Evolutionary conservation across 2,888 invertebrate species (phyloP), one percentile per base, ranked within the genome.

Genomic region (Lithophane ornitopus): DNA sequence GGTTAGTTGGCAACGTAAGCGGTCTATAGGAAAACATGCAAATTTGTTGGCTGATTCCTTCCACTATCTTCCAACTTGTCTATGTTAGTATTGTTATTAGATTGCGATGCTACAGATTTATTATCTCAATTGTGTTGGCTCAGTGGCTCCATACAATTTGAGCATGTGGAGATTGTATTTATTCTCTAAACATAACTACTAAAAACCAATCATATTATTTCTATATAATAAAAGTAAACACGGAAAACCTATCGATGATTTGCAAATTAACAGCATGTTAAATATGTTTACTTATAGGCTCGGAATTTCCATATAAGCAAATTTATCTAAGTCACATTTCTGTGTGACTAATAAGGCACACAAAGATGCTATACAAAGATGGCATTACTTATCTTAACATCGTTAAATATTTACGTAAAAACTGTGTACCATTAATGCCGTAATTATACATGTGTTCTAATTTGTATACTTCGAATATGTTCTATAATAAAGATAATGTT

Each of bases 11-110:
- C 87, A 88, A 77, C 74, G 77, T 68, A 67, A 79, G 71, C 77
- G 72, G 67, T 82, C 58, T 78, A 82, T 85, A 87, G 82, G 80
- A 84, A 83, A 84, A 89, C 82, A 89, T 87, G 87, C 80, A 86
- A 86, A 86, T 86, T 81, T 74, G 70, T 81, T 84, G 82, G 80
- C 81, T 70, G 76, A 85, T 84, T 82, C 82, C 82, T 85, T 83
- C 78, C 74, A 82, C 81, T 85, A 83, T 80, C 81, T 85, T 82
- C 75, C 9, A 77, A 81, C 76, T 78, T 78, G 86, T 84, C 77
- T 78, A 74, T 62, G 71, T 84, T 73, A 63, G 72, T 79, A 80
- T 86, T 84, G 81, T 88, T 81, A 86, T 71, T 81, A 73, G 73
- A 81, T 85, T 76, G 70, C 63, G 52, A 61, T 84, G 70, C 56